Evolutionary conservation across 2,888 invertebrate species (phyloP), one percentile per base, ranked within the genome.

Genomic region (Agrochola lychnidis): DNA sequence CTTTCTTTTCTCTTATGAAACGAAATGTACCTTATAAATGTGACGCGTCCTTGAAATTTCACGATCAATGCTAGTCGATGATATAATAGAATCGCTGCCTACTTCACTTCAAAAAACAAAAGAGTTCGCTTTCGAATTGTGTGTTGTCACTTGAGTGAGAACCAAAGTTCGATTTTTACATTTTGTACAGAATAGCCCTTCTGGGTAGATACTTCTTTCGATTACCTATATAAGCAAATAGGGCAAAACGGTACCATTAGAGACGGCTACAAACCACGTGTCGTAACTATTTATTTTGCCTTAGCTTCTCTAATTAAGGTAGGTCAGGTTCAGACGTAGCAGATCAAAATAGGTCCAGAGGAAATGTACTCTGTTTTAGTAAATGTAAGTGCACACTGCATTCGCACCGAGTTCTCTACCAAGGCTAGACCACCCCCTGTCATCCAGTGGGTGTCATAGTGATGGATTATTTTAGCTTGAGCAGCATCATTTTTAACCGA

Each of bases 271-370:
- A 9, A 30, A 22, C 14, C 14, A 40, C 25, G 10, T 48, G 42
- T 3, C 10, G 1, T 10, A 3, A 36, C 7, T 16, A 16, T 14
- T 70, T 16, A 73, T 59, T 19, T 61, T 51, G 10, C 40, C 9
- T 22, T 25, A 48, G 1, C 7, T 76, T 40, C 45, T 36, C 25
- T 63, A 3, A 25, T 10, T 40, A 30, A 25, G 53, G 56, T 62
- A 76, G 77, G 63, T 63, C 63, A 76, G 36, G 77, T 25, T 22
- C 42, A 63, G 76, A 25, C 25, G 25, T 40, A 19, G 30, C 2
- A 7, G 22, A n/a, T 19, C 22, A 25, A 72, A 40, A 74, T 74
- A 42, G 30, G 53, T 63, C 45, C 4, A 25, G 14, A 36, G 16
- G 2, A 42, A 53, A 19, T 53, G 10, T 7, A 42, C 12, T 74